Conservation (phyloP, 2,113 vertebrate genomes). For the Trochalopteron elliotii region DNA sequence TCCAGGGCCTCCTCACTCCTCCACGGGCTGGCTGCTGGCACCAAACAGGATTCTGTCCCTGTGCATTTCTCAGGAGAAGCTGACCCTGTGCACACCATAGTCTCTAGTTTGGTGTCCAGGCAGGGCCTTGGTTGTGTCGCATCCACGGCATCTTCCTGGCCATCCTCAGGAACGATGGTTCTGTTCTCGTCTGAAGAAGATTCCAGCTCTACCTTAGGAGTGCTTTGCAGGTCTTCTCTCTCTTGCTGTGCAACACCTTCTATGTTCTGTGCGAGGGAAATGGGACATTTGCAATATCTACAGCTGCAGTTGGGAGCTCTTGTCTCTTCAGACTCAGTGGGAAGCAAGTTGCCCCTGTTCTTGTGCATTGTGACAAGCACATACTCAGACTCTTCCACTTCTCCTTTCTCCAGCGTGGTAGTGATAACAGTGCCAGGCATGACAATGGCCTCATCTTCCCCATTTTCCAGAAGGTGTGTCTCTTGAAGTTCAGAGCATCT, state of each 20-base stretch:
- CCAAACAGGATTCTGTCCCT: conserved; percentile 47
- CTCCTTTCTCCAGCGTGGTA: conserved; percentile 92
- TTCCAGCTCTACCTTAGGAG: conserved; percentile 75
- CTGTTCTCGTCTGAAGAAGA: conserved; percentile 57
- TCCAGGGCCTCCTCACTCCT: conserved; percentile 45
- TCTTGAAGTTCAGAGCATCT: conserved; percentile 97
- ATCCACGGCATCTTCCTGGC: conserved; percentile 69
- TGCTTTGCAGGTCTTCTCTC: conserved; percentile 63
- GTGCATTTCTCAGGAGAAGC: conserved; percentile 68
- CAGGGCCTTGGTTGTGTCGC: conserved; percentile 56
- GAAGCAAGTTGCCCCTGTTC: conserved; percentile 85
- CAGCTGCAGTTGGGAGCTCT: conserved; percentile 81
- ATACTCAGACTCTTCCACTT: conserved; percentile 97
- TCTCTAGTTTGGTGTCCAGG: conserved; percentile 80
- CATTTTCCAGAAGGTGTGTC: conserved; percentile 90
- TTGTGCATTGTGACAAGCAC: conserved; percentile 95
- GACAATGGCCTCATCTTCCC: conserved; percentile 93
- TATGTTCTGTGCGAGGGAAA: conserved; percentile 64
- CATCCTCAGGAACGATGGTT: conserved; percentile 41
- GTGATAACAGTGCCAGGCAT: conserved; percentile 97
- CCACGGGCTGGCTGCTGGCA: conserved; percentile 34
- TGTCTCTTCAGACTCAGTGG: conserved; percentile 71
- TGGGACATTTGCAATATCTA: conserved; percentile 82
- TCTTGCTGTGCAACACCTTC: conserved; percentile 58
- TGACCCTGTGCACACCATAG: conserved; percentile 75